Evolutionary conservation across 2,113 vertebrate genomes (phyloP), one percentile per base, ranked within the genome.

Genomic region (Athene noctua): DNA sequence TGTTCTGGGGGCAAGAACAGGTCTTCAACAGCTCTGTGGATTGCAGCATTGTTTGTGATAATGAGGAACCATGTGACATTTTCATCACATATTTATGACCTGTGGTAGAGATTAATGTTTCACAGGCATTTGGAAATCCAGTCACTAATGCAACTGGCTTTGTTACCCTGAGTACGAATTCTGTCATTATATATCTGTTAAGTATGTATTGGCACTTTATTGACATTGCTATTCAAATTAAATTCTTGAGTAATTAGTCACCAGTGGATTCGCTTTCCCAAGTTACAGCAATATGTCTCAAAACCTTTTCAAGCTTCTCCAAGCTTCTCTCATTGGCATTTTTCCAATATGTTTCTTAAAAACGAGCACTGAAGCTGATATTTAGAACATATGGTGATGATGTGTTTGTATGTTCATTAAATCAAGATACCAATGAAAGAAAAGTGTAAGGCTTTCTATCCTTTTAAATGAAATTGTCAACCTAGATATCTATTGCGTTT

Each of bases 381-480:
- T 98, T 98, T 98, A 97, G 97, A 98, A 97, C 98, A 98, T 98
- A 98, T 98, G 97, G 98, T 97, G 94, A 96, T 98, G 98, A 97
- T 97, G 97, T 98, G 97, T 98, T 98, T 98, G 97, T 98, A 98
- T 97, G 98, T 98, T 98, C 97, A 98, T 98, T 98, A 98, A 98
- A 98, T 97, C 98, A 98, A 97, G 98, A 97, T 97, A 98, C 97
- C 98, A 98, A 97, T 97, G 97, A 98, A 98, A 98, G 96, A 97
- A 98, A 98, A 98, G 95, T 96, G 94, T 97, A 97, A 86, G 92
- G 92, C 96, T 97, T 98, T 97, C 98, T 98, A 97, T 98, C 97
- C 97, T 98, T 97, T 98, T 97, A 98, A 98, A 98, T 98, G 97
- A 98, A 98, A 98, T 98, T 98, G 97, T 98, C 98, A 98, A 97